phyloP scores from a whole-genome alignment of 2,113 vertebrate genomes.

The Sander vitreus region DNA sequence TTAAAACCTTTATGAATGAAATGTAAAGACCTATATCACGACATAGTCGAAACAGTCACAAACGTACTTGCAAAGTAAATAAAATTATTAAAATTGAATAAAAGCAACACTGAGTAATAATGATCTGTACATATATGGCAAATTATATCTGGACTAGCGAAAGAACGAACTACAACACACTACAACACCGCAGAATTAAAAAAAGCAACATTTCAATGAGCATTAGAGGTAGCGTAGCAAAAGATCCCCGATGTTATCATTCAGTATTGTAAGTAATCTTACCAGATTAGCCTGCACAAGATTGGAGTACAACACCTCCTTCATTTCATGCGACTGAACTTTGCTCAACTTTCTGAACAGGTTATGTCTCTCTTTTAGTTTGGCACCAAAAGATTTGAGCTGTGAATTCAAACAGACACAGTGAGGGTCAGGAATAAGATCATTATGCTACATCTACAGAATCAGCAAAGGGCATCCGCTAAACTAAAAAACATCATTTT shows the following conservation, averaged over 20 bases:
- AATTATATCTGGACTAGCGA: no score
- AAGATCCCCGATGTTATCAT: neutral
- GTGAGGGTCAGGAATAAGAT: neutral
- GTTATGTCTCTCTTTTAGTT: constrained; percentile 79
- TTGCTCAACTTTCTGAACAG: constrained; percentile 81
- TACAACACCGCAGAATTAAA: no score
- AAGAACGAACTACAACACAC: no score
- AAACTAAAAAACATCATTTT: neutral
- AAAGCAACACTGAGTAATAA: no score
- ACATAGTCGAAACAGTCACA: no score
- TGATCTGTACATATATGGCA: no score
- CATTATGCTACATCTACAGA: neutral
- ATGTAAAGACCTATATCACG: no score
- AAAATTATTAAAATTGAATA: no score
- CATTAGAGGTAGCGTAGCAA: neutral
- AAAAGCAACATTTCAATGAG: no score
- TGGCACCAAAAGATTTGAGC: constrained; percentile 77
- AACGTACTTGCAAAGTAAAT: no score
- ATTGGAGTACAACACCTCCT: constrained; percentile 75
- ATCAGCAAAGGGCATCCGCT: neutral
- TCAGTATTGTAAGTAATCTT: constrained; percentile 14
- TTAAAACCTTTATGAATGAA: no score
- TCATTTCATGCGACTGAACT: constrained; percentile 79
- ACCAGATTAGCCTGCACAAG: constrained; percentile 73
- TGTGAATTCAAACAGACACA: constrained; percentile 53